A percentile compares a stretch with the other conserved stretches of the same genome.
These are phyloP conservation scores for Psammodynastes pulverulentus DNA, from an alignment of 2,113 vertebrate genomes.

Conservation along the genomic window DNA sequence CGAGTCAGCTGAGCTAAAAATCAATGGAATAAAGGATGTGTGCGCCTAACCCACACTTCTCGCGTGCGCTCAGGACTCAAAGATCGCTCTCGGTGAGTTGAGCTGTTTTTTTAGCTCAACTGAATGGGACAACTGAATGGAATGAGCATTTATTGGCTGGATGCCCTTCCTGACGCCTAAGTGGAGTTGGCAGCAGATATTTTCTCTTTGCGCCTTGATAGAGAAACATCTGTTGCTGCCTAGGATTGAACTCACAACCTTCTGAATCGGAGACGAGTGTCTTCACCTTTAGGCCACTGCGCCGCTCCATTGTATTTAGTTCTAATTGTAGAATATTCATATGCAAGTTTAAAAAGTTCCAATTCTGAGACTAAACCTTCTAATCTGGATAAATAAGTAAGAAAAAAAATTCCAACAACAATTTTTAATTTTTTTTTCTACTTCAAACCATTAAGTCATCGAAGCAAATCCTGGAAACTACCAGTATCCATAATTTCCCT, in stretches of 20 bases:
- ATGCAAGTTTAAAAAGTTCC: background rate
- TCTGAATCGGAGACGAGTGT: background rate
- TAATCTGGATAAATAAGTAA: background rate
- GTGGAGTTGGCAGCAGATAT: background rate
- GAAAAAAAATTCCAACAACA: background rate
- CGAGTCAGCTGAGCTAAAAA: too few relatives aligned
- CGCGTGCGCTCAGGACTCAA: too few relatives aligned
- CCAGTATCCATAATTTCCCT: background rate
- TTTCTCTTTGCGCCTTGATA: background rate
- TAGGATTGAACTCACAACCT: background rate
- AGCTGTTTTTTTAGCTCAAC: too few relatives aligned
- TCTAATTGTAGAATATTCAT: background rate
- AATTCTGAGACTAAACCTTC: background rate
- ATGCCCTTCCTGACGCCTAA: background rate
- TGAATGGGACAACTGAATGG: too few relatives aligned
- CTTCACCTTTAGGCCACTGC: background rate
- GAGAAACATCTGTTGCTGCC: background rate
- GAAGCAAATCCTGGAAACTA: background rate
- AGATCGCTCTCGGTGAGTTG: too few relatives aligned
- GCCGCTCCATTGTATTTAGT: background rate
- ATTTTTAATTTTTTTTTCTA: background rate
- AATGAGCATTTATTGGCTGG: too few relatives aligned
- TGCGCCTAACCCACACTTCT: too few relatives aligned
- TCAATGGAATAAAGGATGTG: too few relatives aligned
- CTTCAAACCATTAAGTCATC: background rate